Evolutionary conservation across 2,888 invertebrate genomes (phyloP).

Genomic region (Philaethria dido): DNA sequence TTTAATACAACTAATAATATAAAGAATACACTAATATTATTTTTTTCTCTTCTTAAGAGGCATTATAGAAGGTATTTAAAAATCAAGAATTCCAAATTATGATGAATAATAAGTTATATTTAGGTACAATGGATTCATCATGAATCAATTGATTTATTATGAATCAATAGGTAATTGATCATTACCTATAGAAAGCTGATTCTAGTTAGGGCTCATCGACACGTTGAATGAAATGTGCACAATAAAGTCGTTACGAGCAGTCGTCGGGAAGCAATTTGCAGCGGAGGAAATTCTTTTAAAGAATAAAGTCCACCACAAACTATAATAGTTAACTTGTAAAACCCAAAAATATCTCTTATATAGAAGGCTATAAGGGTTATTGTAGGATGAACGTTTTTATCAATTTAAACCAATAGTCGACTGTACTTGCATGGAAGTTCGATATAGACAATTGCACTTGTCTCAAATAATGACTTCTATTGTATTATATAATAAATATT

Average conservation of each 20-base stretch:
- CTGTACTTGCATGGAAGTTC: slow-evolving; percentile 31
- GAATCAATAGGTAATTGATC: slow-evolving; percentile 18
- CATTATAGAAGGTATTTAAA: no score
- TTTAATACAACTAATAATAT: no score
- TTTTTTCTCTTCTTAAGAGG: no score
- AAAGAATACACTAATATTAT: no score
- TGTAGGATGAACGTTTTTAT: slow-evolving; percentile 19
- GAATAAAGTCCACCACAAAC: slow-evolving; percentile 42
- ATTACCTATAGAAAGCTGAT: slow-evolving; percentile 24
- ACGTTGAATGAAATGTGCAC: slow-evolving; percentile 48
- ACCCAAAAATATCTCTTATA: slow-evolving; percentile 23
- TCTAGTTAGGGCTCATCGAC: slow-evolving; percentile 39
- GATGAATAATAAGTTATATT: no score
- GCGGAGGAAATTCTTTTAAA: slow-evolving; percentile 53
- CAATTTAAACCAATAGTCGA: slow-evolving; percentile 21
- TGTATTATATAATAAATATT: slow-evolving; percentile 30
- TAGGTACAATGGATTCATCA: no score
- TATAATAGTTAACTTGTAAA: slow-evolving; percentile 10
- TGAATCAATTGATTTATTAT: not conserved
- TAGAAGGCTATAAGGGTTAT: not conserved
- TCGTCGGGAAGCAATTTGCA: slow-evolving; percentile 58
- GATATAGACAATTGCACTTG: slow-evolving; percentile 40
- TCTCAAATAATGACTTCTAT: slow-evolving; percentile 39
- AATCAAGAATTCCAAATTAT: no score
- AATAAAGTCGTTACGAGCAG: slow-evolving; percentile 60